Conservation (phyloP, 2,888 invertebrate genomes). For the Lepidonotus clava region DNA sequence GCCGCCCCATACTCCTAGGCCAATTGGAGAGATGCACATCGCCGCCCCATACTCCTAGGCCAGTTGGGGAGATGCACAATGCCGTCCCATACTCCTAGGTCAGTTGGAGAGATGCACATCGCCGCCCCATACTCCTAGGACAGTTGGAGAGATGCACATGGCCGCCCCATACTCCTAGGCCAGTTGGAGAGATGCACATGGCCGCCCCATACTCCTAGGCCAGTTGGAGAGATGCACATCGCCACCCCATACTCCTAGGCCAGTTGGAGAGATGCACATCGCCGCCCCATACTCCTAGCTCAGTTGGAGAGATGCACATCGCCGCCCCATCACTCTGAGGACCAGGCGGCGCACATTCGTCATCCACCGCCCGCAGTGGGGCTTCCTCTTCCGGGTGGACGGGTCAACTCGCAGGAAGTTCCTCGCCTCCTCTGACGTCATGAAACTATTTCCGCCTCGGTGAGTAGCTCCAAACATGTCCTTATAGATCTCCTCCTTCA, state of each 20-base stretch:
- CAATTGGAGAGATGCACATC: no score
- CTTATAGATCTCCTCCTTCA: slow-evolving; percentile 1
- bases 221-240: no score
- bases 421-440: slow-evolving; percentile 23
- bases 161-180: no score
- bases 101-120: no score
- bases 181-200: no score
- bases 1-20: slow-evolving; percentile 3
- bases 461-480: neutral
- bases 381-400: slow-evolving; percentile 7
- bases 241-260: neutral
- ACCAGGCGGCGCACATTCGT: slow-evolving; percentile 24
- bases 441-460: neutral
- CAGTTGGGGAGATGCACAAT: no score
- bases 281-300: neutral
- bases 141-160: no score
- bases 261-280: neutral
- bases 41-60: no score
- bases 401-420: neutral
- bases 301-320: slow-evolving; percentile 14
- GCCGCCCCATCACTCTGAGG: neutral
- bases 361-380: slow-evolving; percentile 23
- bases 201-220: no score
- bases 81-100: no score
- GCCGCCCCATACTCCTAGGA: no score